These are phyloP conservation scores for Drosophila pseudotakahashii DNA, from an alignment of 2,888 invertebrate species.

Conservation along the genomic window DNA sequence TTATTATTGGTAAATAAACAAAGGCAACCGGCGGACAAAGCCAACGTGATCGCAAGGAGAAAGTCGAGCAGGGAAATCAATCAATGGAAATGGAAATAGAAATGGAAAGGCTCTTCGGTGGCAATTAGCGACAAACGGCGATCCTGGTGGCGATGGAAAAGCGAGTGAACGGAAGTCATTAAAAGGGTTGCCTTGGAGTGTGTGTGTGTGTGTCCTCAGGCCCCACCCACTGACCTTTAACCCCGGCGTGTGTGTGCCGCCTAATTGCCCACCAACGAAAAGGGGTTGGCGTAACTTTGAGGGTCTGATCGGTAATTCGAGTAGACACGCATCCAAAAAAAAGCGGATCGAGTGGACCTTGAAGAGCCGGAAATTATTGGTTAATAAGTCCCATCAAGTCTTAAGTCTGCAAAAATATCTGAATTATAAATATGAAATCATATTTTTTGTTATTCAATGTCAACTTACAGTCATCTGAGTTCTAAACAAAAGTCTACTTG, in stretches of 20 bases:
- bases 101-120: constrained; percentile 26
- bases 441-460: too few relatives aligned
- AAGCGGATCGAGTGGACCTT: constrained; percentile 5
- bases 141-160: constrained; percentile 14
- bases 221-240: background rate
- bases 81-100: constrained; percentile 53
- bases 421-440: too few relatives aligned
- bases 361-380: background rate
- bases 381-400: background rate
- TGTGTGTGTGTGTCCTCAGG: constrained; percentile 18
- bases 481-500: too few relatives aligned
- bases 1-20: constrained; percentile 68
- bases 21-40: constrained; percentile 17
- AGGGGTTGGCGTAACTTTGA: constrained; percentile 10
- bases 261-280: constrained; percentile 59
- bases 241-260: constrained; percentile 51
- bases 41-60: constrained; percentile 23
- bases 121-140: constrained; percentile 57
- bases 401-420: background rate
- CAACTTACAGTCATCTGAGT: too few relatives aligned
- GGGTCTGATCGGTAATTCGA: constrained; percentile 52
- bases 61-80: constrained; percentile 55
- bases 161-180: constrained; percentile 68
- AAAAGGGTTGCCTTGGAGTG: constrained; percentile 63
- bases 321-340: constrained; percentile 45